Base-by-base conservation (phyloP, 2,888 invertebrate genomes). In the Crematogaster levior region DNA sequence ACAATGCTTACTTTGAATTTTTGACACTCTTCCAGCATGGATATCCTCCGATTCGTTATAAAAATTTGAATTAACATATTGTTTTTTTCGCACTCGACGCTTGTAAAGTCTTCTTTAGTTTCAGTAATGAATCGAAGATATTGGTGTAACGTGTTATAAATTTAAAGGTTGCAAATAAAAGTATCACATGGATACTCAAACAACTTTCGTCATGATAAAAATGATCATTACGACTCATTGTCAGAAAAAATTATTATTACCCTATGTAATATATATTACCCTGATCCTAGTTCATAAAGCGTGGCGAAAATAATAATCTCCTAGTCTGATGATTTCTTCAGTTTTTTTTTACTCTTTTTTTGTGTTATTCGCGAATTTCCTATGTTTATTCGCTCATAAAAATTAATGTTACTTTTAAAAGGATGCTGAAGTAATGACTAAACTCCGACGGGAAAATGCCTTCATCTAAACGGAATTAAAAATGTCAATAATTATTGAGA, bases 381-480 rank as follows among this genome's bases (percentile, higher is more conserved):
- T 21, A 34, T 40, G 6, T 61, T 51, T 18, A 12, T 27, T 27
- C 3, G 72, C 58, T 24, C 37, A 15, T 56, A 46, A 56, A 61
- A 61, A 46, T 30, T 34, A 37, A 10, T n/a, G 34, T 51, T 82
- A 61, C n/a, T 82, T 79, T 63, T 68, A 61, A 79, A 24, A 43
- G 27, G n/a, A n/a, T n/a, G n/a, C n/a, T n/a, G n/a, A n/a, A n/a
- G n/a, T n/a, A n/a, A n/a, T n/a, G n/a, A n/a, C n/a, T n/a, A n/a
- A n/a, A n/a, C n/a, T n/a, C n/a, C n/a, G n/a, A n/a, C n/a, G n/a
- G n/a, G n/a, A n/a, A n/a, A n/a, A n/a, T n/a, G n/a, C n/a, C n/a
- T n/a, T n/a, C n/a, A n/a, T n/a, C n/a, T n/a, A n/a, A n/a, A n/a
- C n/a, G n/a, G n/a, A n/a, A n/a, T n/a, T n/a, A n/a, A n/a, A n/a